These are phyloP conservation scores for Chelonia mydas DNA, from an alignment of 2,797 vertebrate genomes.

Conservation along the genomic window DNA sequence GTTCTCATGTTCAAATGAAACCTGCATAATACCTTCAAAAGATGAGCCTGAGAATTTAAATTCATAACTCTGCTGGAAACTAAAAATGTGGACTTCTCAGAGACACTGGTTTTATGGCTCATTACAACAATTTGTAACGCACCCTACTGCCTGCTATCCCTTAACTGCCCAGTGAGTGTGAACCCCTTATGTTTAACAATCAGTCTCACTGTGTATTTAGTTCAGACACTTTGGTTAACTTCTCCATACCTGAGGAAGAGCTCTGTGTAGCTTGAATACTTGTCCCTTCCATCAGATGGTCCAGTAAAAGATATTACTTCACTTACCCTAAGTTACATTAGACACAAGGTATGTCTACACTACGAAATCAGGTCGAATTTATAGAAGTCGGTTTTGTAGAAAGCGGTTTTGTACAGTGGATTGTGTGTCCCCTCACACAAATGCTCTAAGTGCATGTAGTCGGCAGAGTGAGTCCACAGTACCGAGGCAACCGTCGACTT, in stretches of 20 bases:
- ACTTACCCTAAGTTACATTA: not conserved
- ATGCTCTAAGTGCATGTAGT: too few relatives aligned
- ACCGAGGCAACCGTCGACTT: too few relatives aligned
- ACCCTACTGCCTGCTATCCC: not conserved
- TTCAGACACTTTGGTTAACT: not conserved
- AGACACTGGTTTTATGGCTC: not conserved
- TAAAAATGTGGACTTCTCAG: not conserved
- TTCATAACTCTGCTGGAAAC: not conserved
- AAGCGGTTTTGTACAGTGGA: too few relatives aligned
- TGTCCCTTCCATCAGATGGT: not conserved
- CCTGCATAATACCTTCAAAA: not conserved
- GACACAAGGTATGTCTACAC: too few relatives aligned
- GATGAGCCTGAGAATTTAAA: not conserved
- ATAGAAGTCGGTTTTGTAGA: too few relatives aligned
- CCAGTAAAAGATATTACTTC: not conserved
- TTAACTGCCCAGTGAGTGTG: not conserved
- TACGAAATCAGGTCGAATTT: too few relatives aligned
- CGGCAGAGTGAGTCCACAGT: too few relatives aligned
- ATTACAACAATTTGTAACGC: not conserved
- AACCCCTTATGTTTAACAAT: not conserved
- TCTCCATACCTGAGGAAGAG: not conserved
- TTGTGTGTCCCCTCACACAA: too few relatives aligned
- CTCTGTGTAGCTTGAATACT: not conserved
- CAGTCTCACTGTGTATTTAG: not conserved
- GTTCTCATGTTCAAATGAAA: not conserved